These are phyloP conservation scores for Euclidia mi DNA, from an alignment of 2,888 invertebrate species.

Conservation along the genomic window DNA sequence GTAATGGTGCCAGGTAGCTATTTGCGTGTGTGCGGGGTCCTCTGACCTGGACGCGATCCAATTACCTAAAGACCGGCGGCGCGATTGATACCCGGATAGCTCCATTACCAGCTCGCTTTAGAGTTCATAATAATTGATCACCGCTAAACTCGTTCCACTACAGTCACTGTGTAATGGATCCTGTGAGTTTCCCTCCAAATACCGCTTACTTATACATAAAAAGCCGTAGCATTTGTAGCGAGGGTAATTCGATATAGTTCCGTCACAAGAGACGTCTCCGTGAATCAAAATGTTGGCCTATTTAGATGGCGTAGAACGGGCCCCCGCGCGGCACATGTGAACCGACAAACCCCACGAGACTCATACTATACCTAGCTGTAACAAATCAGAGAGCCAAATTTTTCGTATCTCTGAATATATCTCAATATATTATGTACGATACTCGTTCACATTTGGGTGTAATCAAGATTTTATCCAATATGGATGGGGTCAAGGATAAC, in stretches of 20 bases:
- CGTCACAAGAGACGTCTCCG: constrained; percentile 1
- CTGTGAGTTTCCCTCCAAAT: not conserved
- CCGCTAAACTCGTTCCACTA: constrained; percentile 14
- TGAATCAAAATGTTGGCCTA: constrained; percentile 15
- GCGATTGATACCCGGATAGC: constrained; percentile 20
- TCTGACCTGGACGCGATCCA: constrained; percentile 30
- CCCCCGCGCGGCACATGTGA: not conserved
- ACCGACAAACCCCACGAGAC: constrained; percentile 9
- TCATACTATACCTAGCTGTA: not conserved
- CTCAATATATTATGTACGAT: constrained; percentile 7
- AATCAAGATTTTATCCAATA: constrained; percentile 9
- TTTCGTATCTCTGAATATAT: constrained; percentile 7
- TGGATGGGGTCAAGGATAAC: constrained; percentile 21
- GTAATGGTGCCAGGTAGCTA: not conserved
- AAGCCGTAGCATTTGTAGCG: not conserved
- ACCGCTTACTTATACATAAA: not conserved
- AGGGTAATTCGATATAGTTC: not conserved
- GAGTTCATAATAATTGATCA: constrained; percentile 24
- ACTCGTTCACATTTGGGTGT: not conserved
- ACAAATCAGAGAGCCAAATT: constrained; percentile 6
- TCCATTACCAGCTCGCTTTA: constrained; percentile 22
- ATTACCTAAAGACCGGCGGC: constrained; percentile 22
- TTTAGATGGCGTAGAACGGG: constrained; percentile 15
- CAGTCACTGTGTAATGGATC: constrained; percentile 2
- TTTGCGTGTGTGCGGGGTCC: constrained; percentile 1